These are phyloP conservation scores for Drosophila lacertosa DNA, from an alignment of 1,140 invertebrate genomes.

Conservation along the genomic window DNA sequence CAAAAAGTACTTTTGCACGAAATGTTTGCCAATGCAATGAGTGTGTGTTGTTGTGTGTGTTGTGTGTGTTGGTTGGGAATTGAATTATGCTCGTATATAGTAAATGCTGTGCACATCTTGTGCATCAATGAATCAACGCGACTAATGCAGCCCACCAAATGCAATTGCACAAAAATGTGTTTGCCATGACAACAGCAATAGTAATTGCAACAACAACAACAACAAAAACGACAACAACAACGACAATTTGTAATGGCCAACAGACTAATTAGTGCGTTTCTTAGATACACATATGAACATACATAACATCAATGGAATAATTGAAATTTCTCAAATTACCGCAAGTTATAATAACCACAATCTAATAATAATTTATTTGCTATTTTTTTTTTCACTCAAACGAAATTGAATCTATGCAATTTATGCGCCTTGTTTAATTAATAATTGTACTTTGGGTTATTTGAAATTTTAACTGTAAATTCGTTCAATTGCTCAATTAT, in stretches of 20 bases:
- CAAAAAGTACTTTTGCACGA: slow-evolving; percentile 1
- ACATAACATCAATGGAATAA: not conserved
- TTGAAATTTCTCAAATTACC: no score
- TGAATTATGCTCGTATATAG: slow-evolving; percentile 22
- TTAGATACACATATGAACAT: slow-evolving; percentile 28
- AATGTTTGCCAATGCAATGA: slow-evolving; percentile 21
- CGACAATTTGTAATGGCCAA: slow-evolving; percentile 36
- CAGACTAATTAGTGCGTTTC: slow-evolving; percentile 53
- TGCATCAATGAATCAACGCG: slow-evolving; percentile 53
- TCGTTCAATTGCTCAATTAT: no score
- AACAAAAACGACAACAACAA: slow-evolving; percentile 12
- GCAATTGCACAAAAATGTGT: slow-evolving; percentile 43
- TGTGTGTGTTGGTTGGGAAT: slow-evolving; percentile 19
- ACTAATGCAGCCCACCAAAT: slow-evolving; percentile 47
- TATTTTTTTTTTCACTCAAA: no score
- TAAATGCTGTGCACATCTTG: slow-evolving; percentile 29
- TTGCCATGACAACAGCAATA: slow-evolving; percentile 41
- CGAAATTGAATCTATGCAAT: no score
- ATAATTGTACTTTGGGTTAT: no score
- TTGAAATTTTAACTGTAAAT: no score
- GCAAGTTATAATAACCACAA: no score
- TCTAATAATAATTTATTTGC: no score
- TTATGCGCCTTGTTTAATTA: no score
- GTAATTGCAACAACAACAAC: slow-evolving; percentile 35
- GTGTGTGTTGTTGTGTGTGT: not conserved